Conservation (phyloP, 2,888 invertebrate species). For the Cerastis rubricosa region DNA sequence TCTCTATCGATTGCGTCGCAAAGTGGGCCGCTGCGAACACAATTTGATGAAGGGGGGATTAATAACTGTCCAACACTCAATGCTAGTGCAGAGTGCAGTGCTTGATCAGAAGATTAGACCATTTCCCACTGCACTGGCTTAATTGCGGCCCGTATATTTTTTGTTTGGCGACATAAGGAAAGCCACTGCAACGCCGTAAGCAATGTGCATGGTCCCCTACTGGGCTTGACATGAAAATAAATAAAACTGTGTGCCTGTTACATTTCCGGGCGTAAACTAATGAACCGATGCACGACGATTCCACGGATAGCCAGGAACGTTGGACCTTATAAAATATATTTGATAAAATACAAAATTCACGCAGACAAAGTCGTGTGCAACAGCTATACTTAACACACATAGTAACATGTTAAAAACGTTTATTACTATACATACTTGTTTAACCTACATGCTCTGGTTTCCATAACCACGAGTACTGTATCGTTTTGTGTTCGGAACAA, state of each 20-base stretch:
- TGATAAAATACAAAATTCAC: not conserved
- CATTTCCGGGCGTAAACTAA: not conserved
- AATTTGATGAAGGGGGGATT: not conserved
- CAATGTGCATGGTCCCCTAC: not conserved
- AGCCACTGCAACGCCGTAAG: not conserved
- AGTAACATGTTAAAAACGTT: not conserved
- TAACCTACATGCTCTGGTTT: not conserved
- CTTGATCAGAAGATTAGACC: not conserved
- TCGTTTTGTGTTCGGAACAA: slow-evolving; percentile 27
- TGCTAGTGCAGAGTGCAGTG: not conserved
- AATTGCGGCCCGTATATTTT: not conserved
- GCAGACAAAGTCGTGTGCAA: not conserved
- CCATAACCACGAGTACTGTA: not conserved
- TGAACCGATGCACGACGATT: not conserved
- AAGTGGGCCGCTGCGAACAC: not conserved
- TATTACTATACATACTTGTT: not conserved
- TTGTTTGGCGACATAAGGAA: not conserved
- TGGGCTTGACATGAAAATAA: not conserved
- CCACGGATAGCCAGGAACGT: not conserved
- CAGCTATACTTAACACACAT: not conserved
- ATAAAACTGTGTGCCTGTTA: not conserved
- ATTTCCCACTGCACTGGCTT: not conserved
- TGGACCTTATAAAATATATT: not conserved
- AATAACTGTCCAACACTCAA: not conserved
- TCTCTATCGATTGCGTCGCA: not conserved